Evolutionary conservation across 2,888 invertebrate genomes (phyloP), one percentile per base, ranked within the genome.

Genomic region (Automeris io): DNA sequence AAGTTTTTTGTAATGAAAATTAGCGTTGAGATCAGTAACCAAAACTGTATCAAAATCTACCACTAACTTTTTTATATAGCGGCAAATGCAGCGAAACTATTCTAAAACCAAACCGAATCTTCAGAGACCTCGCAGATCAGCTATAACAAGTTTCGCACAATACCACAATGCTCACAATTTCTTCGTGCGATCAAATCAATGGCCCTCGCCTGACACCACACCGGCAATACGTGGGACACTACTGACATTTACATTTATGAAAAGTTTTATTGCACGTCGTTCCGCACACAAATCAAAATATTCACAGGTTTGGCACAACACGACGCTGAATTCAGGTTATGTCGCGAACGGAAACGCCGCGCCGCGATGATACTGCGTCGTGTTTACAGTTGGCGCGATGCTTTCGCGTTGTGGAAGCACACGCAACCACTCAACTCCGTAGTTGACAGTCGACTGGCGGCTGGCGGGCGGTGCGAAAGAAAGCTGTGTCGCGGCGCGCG

Each of bases 381-480:
- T 86, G 85, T 83, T 83, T 83, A 81, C 77, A 74, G 75, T 83
- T 82, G 73, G 70, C 77, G 82, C 80, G 79, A 69, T 68, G 71
- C 64, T 70, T 72, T 68, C 56, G 48, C 43, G 44, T 42, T 39
- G 47, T 46, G 47, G 43, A 51, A 55, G 53, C 47, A 50, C 58
- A 46, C 48, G 44, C 71, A 47, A 54, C 66, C 70, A 56, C 57
- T 57, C 72, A 57, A 70, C 67, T 65, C 66, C 64, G 70, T 63
- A 63, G 78, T 77, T 81, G 77, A 76, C 74, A 80, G 77, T 76
- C 69, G 73, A 85, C 85, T 86, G 70, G 69, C 75, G 67, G 61
- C 62, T 64, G 70, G 65, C 64, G 41, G 43, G 48, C 49, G 47
- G 52, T 39, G 49, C 56, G 60, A 62, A 68, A 67, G 65, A 64